phyloP scores from a whole-genome alignment of 2,888 invertebrate genomes.

The Plebejus anna region DNA sequence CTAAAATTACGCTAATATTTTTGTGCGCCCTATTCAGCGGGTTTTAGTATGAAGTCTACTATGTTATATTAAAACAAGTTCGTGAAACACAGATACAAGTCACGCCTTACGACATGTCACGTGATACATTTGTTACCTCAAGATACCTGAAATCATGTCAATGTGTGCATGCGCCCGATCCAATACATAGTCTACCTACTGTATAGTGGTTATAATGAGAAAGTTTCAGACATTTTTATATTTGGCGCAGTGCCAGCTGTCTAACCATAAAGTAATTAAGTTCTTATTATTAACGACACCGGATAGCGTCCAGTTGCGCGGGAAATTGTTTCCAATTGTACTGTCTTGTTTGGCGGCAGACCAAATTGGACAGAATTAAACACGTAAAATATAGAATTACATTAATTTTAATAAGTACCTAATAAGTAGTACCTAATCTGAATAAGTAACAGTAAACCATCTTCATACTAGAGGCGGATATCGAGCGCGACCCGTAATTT shows the following conservation, averaged over 20 bases:
- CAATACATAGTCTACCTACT: not conserved
- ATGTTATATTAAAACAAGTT: no score
- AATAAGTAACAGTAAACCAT: no score
- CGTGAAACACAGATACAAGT: no score
- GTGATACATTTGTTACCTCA: not conserved
- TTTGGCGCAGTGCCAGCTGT: conserved; percentile 28
- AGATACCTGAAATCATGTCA: not conserved
- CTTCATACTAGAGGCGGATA: no score
- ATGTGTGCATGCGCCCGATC: not conserved
- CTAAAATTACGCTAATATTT: no score
- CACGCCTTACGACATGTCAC: not conserved
- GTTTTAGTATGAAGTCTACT: no score
- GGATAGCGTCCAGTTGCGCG: conserved; percentile 26
- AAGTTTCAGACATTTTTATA: conserved; percentile 23
- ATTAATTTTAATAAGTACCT: not conserved
- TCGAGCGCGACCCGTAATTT: no score
- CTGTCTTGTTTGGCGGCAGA: conserved; percentile 28
- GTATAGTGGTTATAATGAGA: conserved; percentile 7
- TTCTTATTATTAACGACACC: conserved; percentile 31
- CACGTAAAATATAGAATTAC: no score
- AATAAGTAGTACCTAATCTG: not conserved
- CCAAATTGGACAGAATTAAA: conserved; percentile 29
- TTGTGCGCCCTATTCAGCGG: no score
- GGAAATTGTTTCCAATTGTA: conserved; percentile 30
- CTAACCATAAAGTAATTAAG: conserved; percentile 30